phyloP scores from a whole-genome alignment of 2,113 vertebrate species.

The Chinchilla lanigera region DNA sequence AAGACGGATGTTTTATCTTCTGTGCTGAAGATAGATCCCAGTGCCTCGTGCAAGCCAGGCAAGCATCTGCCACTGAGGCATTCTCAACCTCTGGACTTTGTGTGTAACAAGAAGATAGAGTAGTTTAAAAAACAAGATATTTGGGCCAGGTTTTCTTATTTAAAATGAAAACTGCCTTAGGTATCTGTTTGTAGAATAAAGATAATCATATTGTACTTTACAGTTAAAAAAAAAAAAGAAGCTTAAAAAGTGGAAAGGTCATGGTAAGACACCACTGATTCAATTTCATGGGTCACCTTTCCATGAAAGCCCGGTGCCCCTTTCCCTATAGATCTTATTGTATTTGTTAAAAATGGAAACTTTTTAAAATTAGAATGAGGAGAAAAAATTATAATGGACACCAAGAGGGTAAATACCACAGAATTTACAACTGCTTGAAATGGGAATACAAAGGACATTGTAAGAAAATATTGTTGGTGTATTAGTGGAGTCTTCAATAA shows the following conservation, averaged over 20 bases:
- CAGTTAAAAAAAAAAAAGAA: not conserved
- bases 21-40: not conserved
- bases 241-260: not conserved
- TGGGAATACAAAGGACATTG: not conserved
- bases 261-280: not conserved
- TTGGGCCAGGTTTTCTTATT: not conserved
- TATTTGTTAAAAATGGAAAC: not conserved
- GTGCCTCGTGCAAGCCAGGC: not conserved
- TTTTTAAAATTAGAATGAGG: not conserved
- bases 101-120: not conserved
- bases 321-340: not conserved
- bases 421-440: not conserved
- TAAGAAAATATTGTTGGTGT: not conserved
- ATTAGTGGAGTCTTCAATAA: not conserved
- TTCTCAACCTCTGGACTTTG: not conserved
- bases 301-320: not conserved
- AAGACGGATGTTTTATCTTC: not conserved
- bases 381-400: not conserved
- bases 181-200: constrained; percentile 16
- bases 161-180: not conserved
- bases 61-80: not conserved
- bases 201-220: not conserved
- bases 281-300: not conserved
- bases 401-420: too few relatives aligned
- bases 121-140: not conserved